Percentiles rank a stretch among this genome's conserved stretches.
These are phyloP conservation scores for Leptopilina drosophilae DNA, from an alignment of 2,888 invertebrate species.

Conservation along the genomic window DNA sequence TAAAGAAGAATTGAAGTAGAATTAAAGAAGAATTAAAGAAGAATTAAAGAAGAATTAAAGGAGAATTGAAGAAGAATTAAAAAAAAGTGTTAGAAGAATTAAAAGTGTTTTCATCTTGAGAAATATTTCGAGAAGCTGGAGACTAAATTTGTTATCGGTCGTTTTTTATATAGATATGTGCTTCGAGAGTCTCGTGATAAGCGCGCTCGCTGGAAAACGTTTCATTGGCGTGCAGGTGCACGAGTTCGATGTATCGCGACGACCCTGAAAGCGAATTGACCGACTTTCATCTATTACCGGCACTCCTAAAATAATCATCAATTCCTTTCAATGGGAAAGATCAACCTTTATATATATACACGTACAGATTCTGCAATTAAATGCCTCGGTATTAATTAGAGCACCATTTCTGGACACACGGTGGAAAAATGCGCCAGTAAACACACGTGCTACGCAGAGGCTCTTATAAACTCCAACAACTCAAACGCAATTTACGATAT, in stretches of 20 bases:
- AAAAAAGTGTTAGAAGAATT: too few species aligned
- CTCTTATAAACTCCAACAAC: neutral
- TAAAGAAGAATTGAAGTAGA: too few species aligned
- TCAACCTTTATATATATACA: neutral
- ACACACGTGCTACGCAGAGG: neutral
- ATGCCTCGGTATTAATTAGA: conserved; percentile 16
- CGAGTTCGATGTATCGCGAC: conserved; percentile 35
- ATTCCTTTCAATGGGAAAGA: conserved; percentile 33
- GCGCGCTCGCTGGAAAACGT: neutral
- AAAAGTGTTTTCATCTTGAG: too few species aligned
- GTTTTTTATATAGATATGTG: neutral
- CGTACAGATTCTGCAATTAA: conserved; percentile 20
- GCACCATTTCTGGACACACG: conserved; percentile 21
- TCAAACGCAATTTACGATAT: neutral
- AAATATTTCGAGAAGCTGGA: neutral
- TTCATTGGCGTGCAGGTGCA: conserved; percentile 25
- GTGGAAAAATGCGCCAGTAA: neutral
- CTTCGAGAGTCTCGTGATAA: conserved; percentile 28
- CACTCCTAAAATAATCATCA: conserved; percentile 40
- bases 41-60: too few species aligned
- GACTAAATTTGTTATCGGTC: neutral
- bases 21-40: too few species aligned
- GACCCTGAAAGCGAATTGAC: conserved; percentile 37
- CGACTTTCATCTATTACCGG: conserved; percentile 39
- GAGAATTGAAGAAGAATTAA: too few species aligned